Conservation (phyloP, 1,140 invertebrate species). For the Drosophila sp. region DNA sequence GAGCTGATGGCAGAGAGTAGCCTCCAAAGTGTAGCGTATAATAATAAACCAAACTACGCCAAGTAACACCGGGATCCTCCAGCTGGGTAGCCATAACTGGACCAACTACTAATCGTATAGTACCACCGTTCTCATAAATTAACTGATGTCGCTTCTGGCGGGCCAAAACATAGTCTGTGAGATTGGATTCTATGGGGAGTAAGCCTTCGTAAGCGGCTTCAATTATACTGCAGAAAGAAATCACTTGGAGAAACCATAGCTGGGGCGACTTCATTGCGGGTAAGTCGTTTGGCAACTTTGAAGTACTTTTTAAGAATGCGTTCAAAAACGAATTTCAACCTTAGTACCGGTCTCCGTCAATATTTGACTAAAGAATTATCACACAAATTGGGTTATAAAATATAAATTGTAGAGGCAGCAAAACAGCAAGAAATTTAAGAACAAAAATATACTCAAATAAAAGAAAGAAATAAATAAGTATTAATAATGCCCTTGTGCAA, state of each 20-base stretch:
- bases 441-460: background rate
- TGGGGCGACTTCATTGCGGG: conserved; percentile 28
- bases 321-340: background rate
- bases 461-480: background rate
- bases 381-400: conserved; percentile 50
- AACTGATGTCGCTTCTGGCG: conserved; percentile 63
- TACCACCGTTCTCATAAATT: conserved; percentile 57
- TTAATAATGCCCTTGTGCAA: background rate
- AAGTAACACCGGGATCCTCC: conserved; percentile 57
- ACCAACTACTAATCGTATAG: conserved; percentile 61
- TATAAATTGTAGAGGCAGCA: background rate
- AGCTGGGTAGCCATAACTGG: conserved; percentile 59
- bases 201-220: conserved; percentile 42
- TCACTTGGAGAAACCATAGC: conserved; percentile 16
- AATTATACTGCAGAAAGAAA: conserved; percentile 21
- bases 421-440: background rate
- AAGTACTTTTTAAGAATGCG: conserved; percentile 29
- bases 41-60: conserved; percentile 68
- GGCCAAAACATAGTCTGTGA: conserved; percentile 49
- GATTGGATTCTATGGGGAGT: conserved; percentile 40
- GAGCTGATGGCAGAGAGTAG: conserved; percentile 63
- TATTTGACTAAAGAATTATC: conserved; percentile 30
- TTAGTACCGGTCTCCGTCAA: background rate
- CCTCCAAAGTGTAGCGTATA: conserved; percentile 65
- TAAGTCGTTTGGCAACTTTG: conserved; percentile 16